Percentiles rank a stretch among this genome's conserved stretches.
Conservation (phyloP, 2,888 invertebrate genomes). For the Caenorhabditis virilis region DNA sequence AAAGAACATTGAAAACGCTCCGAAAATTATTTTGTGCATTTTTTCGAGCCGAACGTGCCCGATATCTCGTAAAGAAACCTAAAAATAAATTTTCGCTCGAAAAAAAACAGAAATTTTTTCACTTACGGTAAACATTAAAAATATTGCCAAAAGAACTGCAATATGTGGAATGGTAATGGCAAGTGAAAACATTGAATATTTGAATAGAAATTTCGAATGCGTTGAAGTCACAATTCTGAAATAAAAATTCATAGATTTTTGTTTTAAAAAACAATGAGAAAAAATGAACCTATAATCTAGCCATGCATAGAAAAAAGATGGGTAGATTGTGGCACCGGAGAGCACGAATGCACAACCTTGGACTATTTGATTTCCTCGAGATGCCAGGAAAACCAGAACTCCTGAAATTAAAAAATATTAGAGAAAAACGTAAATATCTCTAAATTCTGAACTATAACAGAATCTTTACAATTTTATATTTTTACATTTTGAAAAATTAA, state of each 20-base stretch:
- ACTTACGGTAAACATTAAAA: constrained; percentile 21
- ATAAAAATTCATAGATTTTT: no score
- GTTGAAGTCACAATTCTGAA: constrained; percentile 31
- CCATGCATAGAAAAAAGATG: constrained; percentile 37
- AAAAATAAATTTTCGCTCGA: constrained; percentile 7
- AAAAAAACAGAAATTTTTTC: background rate
- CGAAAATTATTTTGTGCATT: constrained; percentile 20
- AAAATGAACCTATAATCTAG: constrained; percentile 19
- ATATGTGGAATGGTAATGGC: constrained; percentile 31
- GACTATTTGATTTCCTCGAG: constrained; percentile 17
- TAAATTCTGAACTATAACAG: no score
- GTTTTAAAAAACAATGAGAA: background rate
- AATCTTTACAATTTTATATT: no score
- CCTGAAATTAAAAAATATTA: constrained; percentile 2
- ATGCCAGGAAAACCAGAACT: constrained; percentile 18
- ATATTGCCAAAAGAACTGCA: constrained; percentile 20
- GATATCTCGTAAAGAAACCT: constrained; percentile 1
- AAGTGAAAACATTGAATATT: constrained; percentile 15
- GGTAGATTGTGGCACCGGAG: constrained; percentile 31
- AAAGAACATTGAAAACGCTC: constrained; percentile 31
- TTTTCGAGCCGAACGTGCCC: constrained; percentile 10
- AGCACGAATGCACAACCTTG: constrained; percentile 19
- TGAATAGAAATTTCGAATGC: constrained; percentile 14
- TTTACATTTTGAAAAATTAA: no score
- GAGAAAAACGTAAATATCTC: no score